These are phyloP conservation scores for Serinus canaria DNA, from an alignment of 2,113 vertebrate species.

Conservation along the genomic window DNA sequence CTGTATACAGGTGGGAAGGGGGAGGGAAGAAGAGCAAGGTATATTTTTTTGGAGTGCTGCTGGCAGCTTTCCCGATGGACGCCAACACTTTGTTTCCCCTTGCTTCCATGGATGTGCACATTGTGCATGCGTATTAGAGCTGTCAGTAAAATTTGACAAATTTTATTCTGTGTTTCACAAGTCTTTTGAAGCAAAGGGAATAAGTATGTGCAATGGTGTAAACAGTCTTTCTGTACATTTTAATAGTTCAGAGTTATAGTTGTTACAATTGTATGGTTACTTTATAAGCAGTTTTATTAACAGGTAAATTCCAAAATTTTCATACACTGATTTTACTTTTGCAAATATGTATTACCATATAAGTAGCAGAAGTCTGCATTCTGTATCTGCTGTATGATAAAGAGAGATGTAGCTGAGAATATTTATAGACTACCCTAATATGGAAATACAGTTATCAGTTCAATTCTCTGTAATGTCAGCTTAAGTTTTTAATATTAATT, in stretches of 20 bases:
- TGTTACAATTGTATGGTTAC: constrained; percentile 42
- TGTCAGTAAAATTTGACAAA: constrained; percentile 22
- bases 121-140: background rate
- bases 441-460: constrained; percentile 36
- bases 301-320: constrained; percentile 30
- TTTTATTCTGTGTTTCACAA: constrained; percentile 56
- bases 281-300: constrained; percentile 60
- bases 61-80: constrained; percentile 83
- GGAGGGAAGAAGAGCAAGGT: constrained; percentile 40
- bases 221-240: constrained; percentile 75
- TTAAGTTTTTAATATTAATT: constrained; percentile 53
- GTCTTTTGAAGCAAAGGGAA: constrained; percentile 73
- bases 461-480: constrained; percentile 34
- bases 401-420: constrained; percentile 64
- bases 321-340: constrained; percentile 53
- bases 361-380: constrained; percentile 56
- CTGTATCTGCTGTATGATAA: constrained; percentile 72
- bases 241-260: constrained; percentile 67
- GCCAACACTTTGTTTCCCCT: constrained; percentile 40
- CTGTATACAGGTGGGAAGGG: constrained; percentile 13
- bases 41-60: constrained; percentile 82
- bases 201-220: constrained; percentile 77
- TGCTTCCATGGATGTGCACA: constrained; percentile 2
- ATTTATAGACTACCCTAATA: constrained; percentile 72
- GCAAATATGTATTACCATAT: constrained; percentile 25